phyloP scores from a whole-genome alignment of 1,140 invertebrate genomes.

The Oppia nitens region DNA sequence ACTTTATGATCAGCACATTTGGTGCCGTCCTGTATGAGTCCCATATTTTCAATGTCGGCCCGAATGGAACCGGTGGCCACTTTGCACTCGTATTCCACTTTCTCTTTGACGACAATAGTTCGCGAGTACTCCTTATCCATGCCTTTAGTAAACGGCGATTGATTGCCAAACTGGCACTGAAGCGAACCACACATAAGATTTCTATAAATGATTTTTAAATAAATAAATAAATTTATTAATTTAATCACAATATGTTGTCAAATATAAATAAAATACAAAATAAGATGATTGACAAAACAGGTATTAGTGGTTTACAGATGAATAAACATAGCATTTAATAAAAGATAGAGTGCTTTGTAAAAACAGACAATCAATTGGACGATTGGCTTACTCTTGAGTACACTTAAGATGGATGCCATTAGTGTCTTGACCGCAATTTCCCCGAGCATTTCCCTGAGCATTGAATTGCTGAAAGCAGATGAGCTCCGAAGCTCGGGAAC shows the following conservation, averaged over 20 bases:
- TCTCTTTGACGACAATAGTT: slow-evolving; percentile 68
- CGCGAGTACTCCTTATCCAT: slow-evolving; percentile 59
- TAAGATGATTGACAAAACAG: too few species aligned
- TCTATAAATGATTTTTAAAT: slow-evolving; percentile 30
- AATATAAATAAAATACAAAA: too few species aligned
- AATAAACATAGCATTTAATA: neutral
- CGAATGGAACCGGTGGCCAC: slow-evolving; percentile 48
- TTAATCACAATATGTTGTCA: slow-evolving; percentile 2
- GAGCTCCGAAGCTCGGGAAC: slow-evolving; percentile 45
- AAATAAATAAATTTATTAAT: slow-evolving; percentile 5
- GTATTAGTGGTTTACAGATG: too few species aligned
- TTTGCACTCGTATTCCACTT: slow-evolving; percentile 79
- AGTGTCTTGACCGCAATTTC: slow-evolving; percentile 70
- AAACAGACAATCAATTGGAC: neutral
- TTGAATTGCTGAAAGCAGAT: slow-evolving; percentile 87
- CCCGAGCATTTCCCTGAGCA: slow-evolving; percentile 74
- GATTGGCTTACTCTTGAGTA: slow-evolving; percentile 60
- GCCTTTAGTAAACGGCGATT: slow-evolving; percentile 45
- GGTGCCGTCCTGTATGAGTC: slow-evolving; percentile 69
- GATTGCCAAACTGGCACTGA: slow-evolving; percentile 68
- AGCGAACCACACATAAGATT: slow-evolving; percentile 74
- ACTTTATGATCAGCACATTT: slow-evolving; percentile 73
- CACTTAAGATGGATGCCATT: slow-evolving; percentile 67
- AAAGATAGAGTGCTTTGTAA: neutral
- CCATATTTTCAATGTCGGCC: slow-evolving; percentile 45